Evolutionary conservation across 2,888 invertebrate species (phyloP), one percentile per base, ranked within the genome.

Genomic region (Apodemia mormo): DNA sequence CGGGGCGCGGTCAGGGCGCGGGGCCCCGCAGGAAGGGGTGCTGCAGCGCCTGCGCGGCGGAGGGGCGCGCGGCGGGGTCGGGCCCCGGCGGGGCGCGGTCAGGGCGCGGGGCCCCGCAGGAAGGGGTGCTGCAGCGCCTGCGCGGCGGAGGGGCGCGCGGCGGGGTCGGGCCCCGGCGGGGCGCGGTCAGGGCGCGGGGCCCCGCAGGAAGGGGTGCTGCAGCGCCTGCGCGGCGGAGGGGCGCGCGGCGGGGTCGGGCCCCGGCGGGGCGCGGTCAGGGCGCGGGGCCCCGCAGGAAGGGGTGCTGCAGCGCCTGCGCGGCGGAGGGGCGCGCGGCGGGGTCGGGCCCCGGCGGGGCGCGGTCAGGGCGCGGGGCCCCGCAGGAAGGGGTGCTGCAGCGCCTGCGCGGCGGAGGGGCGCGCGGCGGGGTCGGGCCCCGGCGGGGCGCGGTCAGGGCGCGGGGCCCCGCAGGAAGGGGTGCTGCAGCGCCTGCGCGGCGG

Each of bases 271-370:
- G 9, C 0, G 9, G 7, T 30, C 10, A 29, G 5, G 6, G 49
- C 29, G 22, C 30, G 33, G 29, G 49, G 54, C n/a, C n/a, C 22
- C 5, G 66, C n/a, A 97, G 94, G 90, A 97, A 98, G 67, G 96
- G 95, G 94, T 98, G 97, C 61, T 88, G 84, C 45, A 98, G 92
- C 61, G 98, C 97, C 71, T 95, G 94, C 29, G 94, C 94, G 45
- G 98, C 98, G 10, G 96, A 94, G 74, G 96, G 94, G 78, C 98
- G 94, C n/a, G n/a, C n/a, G n/a, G n/a, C n/a, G n/a, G n/a, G n/a
- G n/a, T n/a, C 22, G 22, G 0, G 22, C 22, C 22, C 22, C 22
- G 22, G 22, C 22, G 22, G 22, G 22, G 30, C n/a, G 8, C 2
- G 37, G 67, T 69, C 58, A 67, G 67, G 49, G 71, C 45, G 74